Evolutionary conservation across 2,888 invertebrate species (phyloP).

Genomic region (Melieria picta): DNA sequence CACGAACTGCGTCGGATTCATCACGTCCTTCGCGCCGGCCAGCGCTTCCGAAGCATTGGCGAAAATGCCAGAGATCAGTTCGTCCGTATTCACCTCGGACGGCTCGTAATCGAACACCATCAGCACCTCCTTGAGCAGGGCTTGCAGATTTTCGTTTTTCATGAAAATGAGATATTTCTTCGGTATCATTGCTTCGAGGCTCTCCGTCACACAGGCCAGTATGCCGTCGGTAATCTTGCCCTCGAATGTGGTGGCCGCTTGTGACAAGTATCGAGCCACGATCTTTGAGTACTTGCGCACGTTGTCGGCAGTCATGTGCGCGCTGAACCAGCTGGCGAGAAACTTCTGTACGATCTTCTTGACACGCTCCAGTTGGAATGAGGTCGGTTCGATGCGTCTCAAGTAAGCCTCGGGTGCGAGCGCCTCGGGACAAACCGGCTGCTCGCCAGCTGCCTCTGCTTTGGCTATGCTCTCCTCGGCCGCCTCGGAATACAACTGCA

Average conservation of each 20-base stretch:
- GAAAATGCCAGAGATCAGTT: slow-evolving; percentile 56
- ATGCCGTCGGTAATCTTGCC: slow-evolving; percentile 58
- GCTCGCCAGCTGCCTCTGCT: slow-evolving; percentile 45
- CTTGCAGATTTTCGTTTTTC: slow-evolving; percentile 53
- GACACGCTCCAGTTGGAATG: slow-evolving; percentile 58
- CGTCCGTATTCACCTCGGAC: slow-evolving; percentile 57
- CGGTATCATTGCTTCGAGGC: slow-evolving; percentile 58
- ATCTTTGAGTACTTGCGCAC: slow-evolving; percentile 58
- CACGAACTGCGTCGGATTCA: slow-evolving; percentile 58
- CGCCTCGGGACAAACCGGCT: slow-evolving; percentile 50
- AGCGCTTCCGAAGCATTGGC: slow-evolving; percentile 54
- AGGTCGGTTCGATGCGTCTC: slow-evolving; percentile 55
- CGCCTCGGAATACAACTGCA: slow-evolving; percentile 52
- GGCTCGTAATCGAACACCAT: slow-evolving; percentile 57
- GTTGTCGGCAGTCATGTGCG: slow-evolving; percentile 51
- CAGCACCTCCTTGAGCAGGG: slow-evolving; percentile 58
- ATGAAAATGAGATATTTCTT: slow-evolving; percentile 59
- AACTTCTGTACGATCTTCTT: slow-evolving; percentile 59
- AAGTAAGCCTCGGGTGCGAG: slow-evolving; percentile 54
- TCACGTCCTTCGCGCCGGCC: slow-evolving; percentile 43
- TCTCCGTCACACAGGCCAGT: slow-evolving; percentile 57
- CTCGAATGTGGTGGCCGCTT: slow-evolving; percentile 61
- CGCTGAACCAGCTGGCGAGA: slow-evolving; percentile 53
- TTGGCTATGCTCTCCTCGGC: slow-evolving; percentile 45
- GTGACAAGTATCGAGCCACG: slow-evolving; percentile 58